Evolutionary conservation across 23 tunicate genomes (phyloP), one percentile per base, ranked within the genome.

Genomic region (Clavelina lepadiformis): DNA sequence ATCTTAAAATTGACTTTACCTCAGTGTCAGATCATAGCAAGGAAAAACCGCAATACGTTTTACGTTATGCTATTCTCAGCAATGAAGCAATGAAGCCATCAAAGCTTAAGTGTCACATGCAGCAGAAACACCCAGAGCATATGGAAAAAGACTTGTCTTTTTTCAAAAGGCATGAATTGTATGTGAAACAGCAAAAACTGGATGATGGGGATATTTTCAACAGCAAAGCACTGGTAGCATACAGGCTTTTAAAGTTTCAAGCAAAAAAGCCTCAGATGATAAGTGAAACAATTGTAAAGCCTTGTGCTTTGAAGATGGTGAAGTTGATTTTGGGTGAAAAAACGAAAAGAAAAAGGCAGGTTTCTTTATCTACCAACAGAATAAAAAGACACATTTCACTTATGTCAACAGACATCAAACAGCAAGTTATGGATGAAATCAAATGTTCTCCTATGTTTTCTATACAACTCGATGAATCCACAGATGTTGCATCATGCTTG

Each of bases 401-500:
- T 66, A 45, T 46, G 72, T 66, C 72, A 24, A 27, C 33, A 66
- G 57, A 66, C 35, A 57, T 66, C 57, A 66, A 66, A 66, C 30
- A 66, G 72, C 72, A 66, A 46, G 57, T 13, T 46, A 46, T 66
- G 35, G 24, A 46, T 46, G 36, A 66, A 66, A 66, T 66, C 57
- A 66, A 66, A 66, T 21, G 36, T 66, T 66, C 24, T 63, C 7
- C 72, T n/a, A 66, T 66, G 72, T 66, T 66, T 46, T 45, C 72
- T 46, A 46, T 66, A 24, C 57, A 46, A 66, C 34, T 66, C 19
- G 72, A 66, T 37, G 35, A 66, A 66, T 46, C 57, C 46, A 66
- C 34, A 25, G 57, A 66, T 66, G 57, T 46, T 25, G 72, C 72
- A 18, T 78, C 84, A 69, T 69, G 69, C 38, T 46, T 60, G 46